A percentile compares a stretch with the other conserved stretches of the same genome.
These are phyloP conservation scores for Drosophila kanekoi DNA, from an alignment of 2,888 invertebrate species.

Conservation along the genomic window DNA sequence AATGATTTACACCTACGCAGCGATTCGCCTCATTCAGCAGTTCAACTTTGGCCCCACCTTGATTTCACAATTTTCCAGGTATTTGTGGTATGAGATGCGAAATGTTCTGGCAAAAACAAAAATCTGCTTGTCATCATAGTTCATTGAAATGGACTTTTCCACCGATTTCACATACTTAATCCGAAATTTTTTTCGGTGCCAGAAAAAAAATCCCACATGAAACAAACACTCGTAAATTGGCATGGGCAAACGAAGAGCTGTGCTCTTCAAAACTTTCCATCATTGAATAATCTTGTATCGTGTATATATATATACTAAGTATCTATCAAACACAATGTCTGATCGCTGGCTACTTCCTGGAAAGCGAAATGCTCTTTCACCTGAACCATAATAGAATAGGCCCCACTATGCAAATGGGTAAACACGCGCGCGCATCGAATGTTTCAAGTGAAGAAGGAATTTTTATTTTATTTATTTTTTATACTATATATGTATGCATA, in stretches of 20 bases:
- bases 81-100: conserved; percentile 2
- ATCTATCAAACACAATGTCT: conserved; percentile 7
- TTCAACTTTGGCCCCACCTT: conserved; percentile 12
- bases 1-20: conserved; percentile 27
- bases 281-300: conserved; percentile 14
- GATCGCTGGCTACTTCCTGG: conserved; percentile 55
- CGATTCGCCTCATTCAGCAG: conserved; percentile 17
- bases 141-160: conserved; percentile 54
- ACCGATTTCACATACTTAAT: conserved; percentile 35
- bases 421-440: conserved; percentile 27
- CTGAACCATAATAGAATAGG: conserved; percentile 40
- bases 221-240: conserved; percentile 51
- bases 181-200: conserved; percentile 41
- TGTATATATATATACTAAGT: neutral
- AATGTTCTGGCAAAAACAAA: conserved; percentile 23
- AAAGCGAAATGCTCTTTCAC: conserved; percentile 52
- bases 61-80: conserved; percentile 41
- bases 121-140: conserved; percentile 53
- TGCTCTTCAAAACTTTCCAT: conserved; percentile 59
- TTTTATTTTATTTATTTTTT: conserved; percentile 16
- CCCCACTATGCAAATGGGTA: conserved; percentile 29
- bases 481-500: neutral
- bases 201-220: conserved; percentile 41
- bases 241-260: conserved; percentile 17
- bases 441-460: conserved; percentile 61